Conservation (phyloP, 2,888 invertebrate species). For the Steinernema hermaphroditum region DNA sequence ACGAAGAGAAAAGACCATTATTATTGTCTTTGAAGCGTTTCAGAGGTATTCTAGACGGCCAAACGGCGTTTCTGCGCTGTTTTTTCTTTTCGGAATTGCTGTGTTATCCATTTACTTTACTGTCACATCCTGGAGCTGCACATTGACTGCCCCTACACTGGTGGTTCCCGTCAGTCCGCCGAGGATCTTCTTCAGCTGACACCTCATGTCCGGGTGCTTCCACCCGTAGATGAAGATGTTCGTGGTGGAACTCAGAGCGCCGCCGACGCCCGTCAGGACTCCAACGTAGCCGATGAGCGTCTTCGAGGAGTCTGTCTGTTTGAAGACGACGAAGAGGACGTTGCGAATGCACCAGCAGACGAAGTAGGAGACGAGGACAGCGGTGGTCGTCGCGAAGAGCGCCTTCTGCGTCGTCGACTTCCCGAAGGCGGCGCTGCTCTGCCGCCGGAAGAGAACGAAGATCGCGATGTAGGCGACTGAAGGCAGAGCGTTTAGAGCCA, state of each 20-base stretch:
- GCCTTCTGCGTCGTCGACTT: not conserved
- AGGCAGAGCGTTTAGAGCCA: not conserved
- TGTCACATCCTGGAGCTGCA: no score
- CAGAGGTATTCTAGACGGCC: no score
- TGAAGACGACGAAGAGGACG: conserved; percentile 21
- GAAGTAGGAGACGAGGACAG: conserved; percentile 21
- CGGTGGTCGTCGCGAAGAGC: not conserved
- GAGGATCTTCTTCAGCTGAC: not conserved
- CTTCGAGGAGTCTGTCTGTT: no score
- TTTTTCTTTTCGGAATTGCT: no score
- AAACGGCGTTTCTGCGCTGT: no score
- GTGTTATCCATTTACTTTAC: no score
- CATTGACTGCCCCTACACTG: no score
- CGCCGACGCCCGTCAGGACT: not conserved
- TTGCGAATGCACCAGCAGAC: conserved; percentile 1
- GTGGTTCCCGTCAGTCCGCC: not conserved
- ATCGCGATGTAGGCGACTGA: conserved; percentile 9
- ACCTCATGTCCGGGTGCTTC: not conserved
- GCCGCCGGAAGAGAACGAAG: not conserved
- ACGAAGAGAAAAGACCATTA: no score
- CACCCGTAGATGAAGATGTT: conserved; percentile 27
- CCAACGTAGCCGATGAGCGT: not conserved
- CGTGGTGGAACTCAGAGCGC: not conserved
- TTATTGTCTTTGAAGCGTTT: no score
- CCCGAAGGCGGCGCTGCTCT: not conserved